These are phyloP conservation scores for Oreochromis tanganicae DNA, from an alignment of 2,113 vertebrate genomes.

Conservation along the genomic window DNA sequence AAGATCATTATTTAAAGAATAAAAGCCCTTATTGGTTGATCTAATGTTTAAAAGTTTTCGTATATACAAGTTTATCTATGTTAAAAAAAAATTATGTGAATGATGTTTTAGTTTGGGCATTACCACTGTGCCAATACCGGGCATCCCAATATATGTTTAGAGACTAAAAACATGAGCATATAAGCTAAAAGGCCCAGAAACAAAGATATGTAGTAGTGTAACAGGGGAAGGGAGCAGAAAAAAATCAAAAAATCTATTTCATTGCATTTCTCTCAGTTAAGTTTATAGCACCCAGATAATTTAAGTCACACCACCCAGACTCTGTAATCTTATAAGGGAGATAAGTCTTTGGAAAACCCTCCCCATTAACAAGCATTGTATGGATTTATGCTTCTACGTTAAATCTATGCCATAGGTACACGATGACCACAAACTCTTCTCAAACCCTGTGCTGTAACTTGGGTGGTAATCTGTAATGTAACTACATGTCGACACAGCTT, in stretches of 20 bases:
- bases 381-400: neutral
- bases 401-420: neutral
- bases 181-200: neutral
- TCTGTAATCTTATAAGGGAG: constrained; percentile 1
- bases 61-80: neutral
- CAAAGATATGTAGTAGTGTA: neutral
- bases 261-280: neutral
- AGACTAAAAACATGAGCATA: neutral
- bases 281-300: constrained; percentile 34
- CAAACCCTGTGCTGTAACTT: neutral
- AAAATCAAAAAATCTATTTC: neutral
- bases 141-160: neutral
- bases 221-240: neutral
- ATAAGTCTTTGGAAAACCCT: neutral
- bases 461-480: neutral
- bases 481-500: neutral
- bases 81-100: neutral
- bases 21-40: neutral
- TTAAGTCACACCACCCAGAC: constrained; percentile 34
- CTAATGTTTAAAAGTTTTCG: neutral
- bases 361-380: neutral
- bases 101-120: neutral
- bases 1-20: neutral
- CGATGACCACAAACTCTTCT: neutral
- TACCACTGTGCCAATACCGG: neutral